Evolutionary conservation across 1,140 invertebrate genomes (phyloP).

Genomic region (Pseudomyrmex sp.): DNA sequence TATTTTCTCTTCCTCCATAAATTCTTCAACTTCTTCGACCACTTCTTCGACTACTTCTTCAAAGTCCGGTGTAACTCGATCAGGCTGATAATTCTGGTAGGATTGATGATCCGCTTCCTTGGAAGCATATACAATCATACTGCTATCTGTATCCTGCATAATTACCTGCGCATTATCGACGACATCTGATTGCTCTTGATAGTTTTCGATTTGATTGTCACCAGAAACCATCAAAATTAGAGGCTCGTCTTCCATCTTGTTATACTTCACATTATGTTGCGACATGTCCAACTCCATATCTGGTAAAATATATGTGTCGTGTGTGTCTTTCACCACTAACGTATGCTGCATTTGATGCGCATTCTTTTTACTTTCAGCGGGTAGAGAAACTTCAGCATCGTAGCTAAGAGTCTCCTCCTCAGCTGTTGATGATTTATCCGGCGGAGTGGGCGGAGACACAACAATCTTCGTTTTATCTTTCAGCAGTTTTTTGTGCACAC

Average conservation of each 20-base stretch:
- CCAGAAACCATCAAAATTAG: slow-evolving; percentile 82
- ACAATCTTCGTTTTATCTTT: slow-evolving; percentile 18
- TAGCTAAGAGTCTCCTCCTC: slow-evolving; percentile 84
- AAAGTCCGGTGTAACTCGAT: slow-evolving; percentile 70
- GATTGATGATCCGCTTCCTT: slow-evolving; percentile 73
- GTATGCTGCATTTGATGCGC: slow-evolving; percentile 61
- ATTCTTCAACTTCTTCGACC: slow-evolving; percentile 72
- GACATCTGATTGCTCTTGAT: slow-evolving; percentile 76
- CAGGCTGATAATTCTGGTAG: slow-evolving; percentile 75
- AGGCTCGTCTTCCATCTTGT: slow-evolving; percentile 74
- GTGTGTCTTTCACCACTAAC: not conserved
- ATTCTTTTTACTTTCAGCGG: slow-evolving; percentile 84
- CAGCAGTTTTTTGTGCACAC: slow-evolving; percentile 76
- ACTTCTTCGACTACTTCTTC: slow-evolving; percentile 75
- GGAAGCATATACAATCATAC: slow-evolving; percentile 81
- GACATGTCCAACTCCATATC: slow-evolving; percentile 73
- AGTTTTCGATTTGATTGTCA: slow-evolving; percentile 69
- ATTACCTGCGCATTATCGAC: slow-evolving; percentile 77
- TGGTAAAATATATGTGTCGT: slow-evolving; percentile 72
- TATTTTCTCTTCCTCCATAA: slow-evolving; percentile 62
- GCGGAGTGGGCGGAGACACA: slow-evolving; percentile 60
- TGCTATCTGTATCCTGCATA: slow-evolving; percentile 77
- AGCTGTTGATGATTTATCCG: slow-evolving; percentile 85
- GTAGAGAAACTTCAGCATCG: slow-evolving; percentile 86
- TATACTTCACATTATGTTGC: slow-evolving; percentile 68